Evolutionary conservation across 2,113 vertebrate genomes (phyloP), one percentile per base, ranked within the genome.

Genomic region (Onychorhynchus coronatus): DNA sequence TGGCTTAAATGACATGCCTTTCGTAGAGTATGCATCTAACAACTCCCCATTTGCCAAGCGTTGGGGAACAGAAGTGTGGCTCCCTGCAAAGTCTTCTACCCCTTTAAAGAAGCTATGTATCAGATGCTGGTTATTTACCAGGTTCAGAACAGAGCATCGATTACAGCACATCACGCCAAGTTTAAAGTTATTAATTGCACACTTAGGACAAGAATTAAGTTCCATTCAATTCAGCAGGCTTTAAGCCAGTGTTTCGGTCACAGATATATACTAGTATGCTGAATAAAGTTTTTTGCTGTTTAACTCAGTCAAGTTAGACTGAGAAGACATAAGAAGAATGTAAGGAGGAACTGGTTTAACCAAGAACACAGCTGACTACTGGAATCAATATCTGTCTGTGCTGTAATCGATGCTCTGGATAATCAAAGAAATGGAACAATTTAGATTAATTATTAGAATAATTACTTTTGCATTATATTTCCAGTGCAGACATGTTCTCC

Each of bases 221-320:
- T 84, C 12, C 11, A 50, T 17, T 59, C 21, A 55, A 23, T 46
- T 82, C 66, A 61, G 5, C 4, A 49, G 56, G 49, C 25, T n/a
- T 66, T 66, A 76, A 86, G 55, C 24, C 55, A 76, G 2, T 18
- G 14, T 44, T 74, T 71, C 39, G n/a, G 35, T n/a, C 44, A 23
- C 2, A 1, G 47, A 35, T 41, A 53, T 25, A 42, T 2, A 59
- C 8, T 4, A 1, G 22, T 0, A 1, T 16, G 28, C 8, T 11
- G 39, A 90, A 88, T 27, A 70, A 61, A 56, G 35, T 30, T 52
- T 33, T 71, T 50, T 47, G 11, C 52, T 71, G 11, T 55, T 77
- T 67, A 76, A 28, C 8, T 75, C 8, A 39, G 47, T 7, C 23
- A 59, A 1, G 50, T 52, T 52, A 16, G 50, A 52, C 14, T 52